Percentiles rank a stretch among this genome's conserved stretches.
Evolutionary conservation across 2,888 invertebrate genomes (phyloP).

Genomic region (Ormyrus rosae): DNA sequence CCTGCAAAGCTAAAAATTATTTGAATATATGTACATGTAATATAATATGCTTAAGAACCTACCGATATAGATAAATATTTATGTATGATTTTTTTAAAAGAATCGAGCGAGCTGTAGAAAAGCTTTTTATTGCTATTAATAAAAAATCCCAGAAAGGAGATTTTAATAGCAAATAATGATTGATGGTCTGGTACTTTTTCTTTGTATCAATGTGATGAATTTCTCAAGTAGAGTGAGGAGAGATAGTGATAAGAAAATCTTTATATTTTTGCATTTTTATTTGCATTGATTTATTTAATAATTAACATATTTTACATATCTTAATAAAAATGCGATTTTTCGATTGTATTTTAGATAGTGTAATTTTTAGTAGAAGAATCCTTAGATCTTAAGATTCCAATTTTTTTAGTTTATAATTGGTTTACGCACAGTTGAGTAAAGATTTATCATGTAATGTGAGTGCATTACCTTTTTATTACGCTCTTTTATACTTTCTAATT

Average conservation of each 20-base stretch:
- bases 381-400: not conserved
- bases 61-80: too few species aligned
- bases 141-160: too few species aligned
- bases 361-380: constrained; percentile 10
- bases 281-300: constrained; percentile 34
- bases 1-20: constrained; percentile 18
- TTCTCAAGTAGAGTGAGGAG: not conserved
- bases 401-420: not conserved
- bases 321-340: constrained; percentile 33
- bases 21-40: constrained; percentile 19
- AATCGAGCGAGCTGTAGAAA: not conserved
- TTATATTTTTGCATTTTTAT: constrained; percentile 27
- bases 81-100: too few species aligned
- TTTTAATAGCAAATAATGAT: too few species aligned
- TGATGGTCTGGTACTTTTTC: not conserved
- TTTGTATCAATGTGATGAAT: not conserved
- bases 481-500: constrained; percentile 30
- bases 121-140: too few species aligned
- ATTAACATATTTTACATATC: constrained; percentile 32
- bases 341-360: constrained; percentile 17
- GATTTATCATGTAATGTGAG: not conserved
- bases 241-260: constrained; percentile 23
- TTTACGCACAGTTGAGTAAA: not conserved
- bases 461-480: constrained; percentile 2
- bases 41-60: too few species aligned